Evolutionary conservation across 2,888 invertebrate genomes (phyloP), one percentile per base, ranked within the genome.

Genomic region (Erannis defoliaria): DNA sequence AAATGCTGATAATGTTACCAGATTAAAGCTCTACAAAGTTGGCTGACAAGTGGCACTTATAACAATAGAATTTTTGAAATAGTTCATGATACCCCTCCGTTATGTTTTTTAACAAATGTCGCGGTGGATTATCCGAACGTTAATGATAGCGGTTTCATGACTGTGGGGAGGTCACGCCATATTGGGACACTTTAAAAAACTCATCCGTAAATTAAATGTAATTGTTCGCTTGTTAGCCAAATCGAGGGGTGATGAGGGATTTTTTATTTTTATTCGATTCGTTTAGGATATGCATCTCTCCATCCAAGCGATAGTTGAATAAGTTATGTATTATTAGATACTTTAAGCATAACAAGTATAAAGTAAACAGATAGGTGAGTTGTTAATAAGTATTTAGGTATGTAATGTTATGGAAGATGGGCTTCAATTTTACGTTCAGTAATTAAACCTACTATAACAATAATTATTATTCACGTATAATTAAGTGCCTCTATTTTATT

Each of bases 71-170:
- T 84, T 89, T 89, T 84, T 79, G 78, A 82, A 81, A 80, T 81
- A 78, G 81, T 79, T 76, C 74, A 76, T 75, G 89, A 90, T 90
- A 89, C 90, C 89, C 85, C 85, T 86, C 73, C 80, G 82, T 81
- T 81, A 76, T 83, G 84, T 85, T 91, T 91, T 90, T 90, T 89
- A 91, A 89, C 92, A 92, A 92, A 92, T 92, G 92, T 91, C 90
- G 85, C 85, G 86, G 86, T 80, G 73, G 78, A 86, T 90, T 87
- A 86, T 78, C 73, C 48, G 80, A 48, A 59, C 57, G 64, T 62
- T 51, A 55, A 78, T 80, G 79, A 81, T 82, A 80, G 82, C 77
- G 78, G 80, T 77, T 78, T 81, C 76, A 82, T 80, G 67, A 72
- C 75, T 6, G 31, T 71, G 75, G 82, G 81, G 78, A 71, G 80